phyloP scores from a whole-genome alignment of 2,113 vertebrate species.

The Sinocyclocheilus anophthalmus region DNA sequence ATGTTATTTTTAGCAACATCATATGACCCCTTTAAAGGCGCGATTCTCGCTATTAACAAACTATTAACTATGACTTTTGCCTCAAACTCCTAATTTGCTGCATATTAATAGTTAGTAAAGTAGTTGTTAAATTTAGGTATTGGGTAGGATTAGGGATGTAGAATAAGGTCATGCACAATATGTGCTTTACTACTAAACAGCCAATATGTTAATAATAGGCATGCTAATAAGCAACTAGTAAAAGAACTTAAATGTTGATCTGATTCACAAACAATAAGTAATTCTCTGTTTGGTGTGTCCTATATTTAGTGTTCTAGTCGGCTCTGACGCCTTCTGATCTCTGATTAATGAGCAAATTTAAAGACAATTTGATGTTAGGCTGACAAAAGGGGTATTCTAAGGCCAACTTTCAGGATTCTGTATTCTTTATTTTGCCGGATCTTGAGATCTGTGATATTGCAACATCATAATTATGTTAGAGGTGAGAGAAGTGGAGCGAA shows the following conservation, averaged over 20 bases:
- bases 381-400: constrained; percentile 15
- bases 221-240: no score
- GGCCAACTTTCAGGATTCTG: constrained; percentile 31
- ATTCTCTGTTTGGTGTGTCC: not conserved
- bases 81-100: no score
- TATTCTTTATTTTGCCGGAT: constrained; percentile 15
- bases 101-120: no score
- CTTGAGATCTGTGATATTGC: not conserved
- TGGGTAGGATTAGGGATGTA: no score
- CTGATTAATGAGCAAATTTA: not conserved
- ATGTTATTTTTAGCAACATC: no score
- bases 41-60: no score
- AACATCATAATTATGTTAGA: not conserved
- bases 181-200: no score
- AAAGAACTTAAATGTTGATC: not conserved
- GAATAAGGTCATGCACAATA: no score
- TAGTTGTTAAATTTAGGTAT: no score
- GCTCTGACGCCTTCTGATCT: not conserved
- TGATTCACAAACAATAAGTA: constrained; percentile 8
- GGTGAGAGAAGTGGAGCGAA: not conserved
- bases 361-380: not conserved
- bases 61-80: no score
- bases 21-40: no score
- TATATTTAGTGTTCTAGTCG: not conserved
- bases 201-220: no score